Base-by-base conservation (phyloP, 2,888 invertebrate genomes). In the Drosophila melanosoma region DNA sequence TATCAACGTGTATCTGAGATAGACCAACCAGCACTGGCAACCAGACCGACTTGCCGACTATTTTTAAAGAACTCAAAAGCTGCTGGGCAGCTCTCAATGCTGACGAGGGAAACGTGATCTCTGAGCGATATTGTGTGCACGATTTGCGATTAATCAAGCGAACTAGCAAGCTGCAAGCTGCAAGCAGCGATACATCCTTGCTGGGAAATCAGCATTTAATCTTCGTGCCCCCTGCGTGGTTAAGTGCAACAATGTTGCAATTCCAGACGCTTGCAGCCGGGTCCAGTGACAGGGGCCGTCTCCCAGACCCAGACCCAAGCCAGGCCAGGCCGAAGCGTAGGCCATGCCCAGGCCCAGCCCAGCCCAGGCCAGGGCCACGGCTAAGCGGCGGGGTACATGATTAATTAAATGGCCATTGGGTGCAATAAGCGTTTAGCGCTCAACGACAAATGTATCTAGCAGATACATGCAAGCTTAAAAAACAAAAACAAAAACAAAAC, bases 111-210 rank as follows among this genome's bases (percentile, higher is more conserved):
- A 84, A 90, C 88, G 90, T 88, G 90, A 88, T 89, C 82, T 66
- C 73, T 58, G 66, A 74, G 60, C 78, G 87, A 88, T 88, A 90
- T 85, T 81, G 70, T 68, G 88, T 79, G 87, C 88, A 88, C 88
- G 88, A 90, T 89, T 90, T 73, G 87, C 81, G 89, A 87, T 87
- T 87, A 87, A 87, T 90, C 87, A 87, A 80, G 82, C 82, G 79
- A 78, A 40, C 33, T 17, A 26, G 20, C 53, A 17, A 53, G 20
- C 15, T 5, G 15, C 15, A 23, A 53, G 23, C 49, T 8, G 49
- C 17, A 17, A 23, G 64, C 58, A 59, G 56, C 61, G 58, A 70
- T 61, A 72, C 74, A 87, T 84, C 82, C 85, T 82, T 74, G 82
- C 79, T 83, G 81, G 69, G 71, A 86, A 88, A 82, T 84, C 89